These are phyloP conservation scores for Burhinus bistriatus DNA, from an alignment of 2,113 vertebrate species.

Conservation along the genomic window DNA sequence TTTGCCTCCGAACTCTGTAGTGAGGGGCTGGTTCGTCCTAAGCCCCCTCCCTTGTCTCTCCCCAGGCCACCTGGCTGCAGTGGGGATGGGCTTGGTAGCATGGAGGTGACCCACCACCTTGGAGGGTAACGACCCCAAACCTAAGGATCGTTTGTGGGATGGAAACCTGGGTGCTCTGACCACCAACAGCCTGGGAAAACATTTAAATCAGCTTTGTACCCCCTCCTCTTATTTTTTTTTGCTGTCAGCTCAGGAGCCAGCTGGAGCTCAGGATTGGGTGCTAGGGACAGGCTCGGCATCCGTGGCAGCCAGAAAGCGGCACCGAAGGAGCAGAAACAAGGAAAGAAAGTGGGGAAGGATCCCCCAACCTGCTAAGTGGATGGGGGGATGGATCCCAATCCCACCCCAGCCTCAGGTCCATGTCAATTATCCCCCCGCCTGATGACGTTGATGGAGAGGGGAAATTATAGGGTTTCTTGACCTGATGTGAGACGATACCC, in stretches of 20 bases:
- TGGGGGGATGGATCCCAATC: background rate
- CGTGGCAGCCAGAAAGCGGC: rapidly evolving
- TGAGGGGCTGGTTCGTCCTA: background rate
- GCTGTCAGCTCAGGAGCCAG: background rate
- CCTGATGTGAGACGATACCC: background rate
- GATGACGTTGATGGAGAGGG: rapidly evolving
- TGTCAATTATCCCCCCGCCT: background rate
- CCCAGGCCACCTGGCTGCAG: rapidly evolving
- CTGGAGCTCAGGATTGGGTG: background rate
- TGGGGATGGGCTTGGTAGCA: rapidly evolving
- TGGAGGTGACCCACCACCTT: rapidly evolving
- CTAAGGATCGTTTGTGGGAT: rapidly evolving
- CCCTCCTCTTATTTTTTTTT: background rate
- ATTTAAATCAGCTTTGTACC: background rate
- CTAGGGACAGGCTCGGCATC: background rate
- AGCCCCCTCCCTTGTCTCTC: background rate
- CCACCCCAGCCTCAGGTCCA: rapidly evolving
- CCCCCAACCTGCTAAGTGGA: rapidly evolving
- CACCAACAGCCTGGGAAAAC: rapidly evolving
- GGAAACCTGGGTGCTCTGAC: background rate
- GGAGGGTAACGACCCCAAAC: rapidly evolving
- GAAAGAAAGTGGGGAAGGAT: background rate
- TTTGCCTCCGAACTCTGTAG: background rate
- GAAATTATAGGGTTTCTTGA: background rate
- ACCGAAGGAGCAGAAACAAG: background rate